Conservation (phyloP, 2,797 vertebrate species). For the Catharus ustulatus region DNA sequence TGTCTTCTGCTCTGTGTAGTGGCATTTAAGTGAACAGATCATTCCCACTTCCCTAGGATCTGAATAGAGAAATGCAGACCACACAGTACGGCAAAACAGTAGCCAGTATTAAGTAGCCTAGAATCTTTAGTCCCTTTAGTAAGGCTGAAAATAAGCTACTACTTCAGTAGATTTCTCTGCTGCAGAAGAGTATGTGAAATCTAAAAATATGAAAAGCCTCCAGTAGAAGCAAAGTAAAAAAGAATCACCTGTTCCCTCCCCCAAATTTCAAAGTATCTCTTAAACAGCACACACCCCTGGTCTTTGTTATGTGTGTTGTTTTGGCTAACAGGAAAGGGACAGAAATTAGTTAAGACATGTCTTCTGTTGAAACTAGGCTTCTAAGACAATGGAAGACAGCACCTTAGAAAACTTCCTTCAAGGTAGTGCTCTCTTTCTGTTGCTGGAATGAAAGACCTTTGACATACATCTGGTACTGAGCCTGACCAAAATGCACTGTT, state of each 20-base stretch:
- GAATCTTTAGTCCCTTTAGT: background rate
- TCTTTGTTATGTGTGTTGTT: background rate
- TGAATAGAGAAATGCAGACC: rapidly evolving
- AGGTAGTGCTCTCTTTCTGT: background rate
- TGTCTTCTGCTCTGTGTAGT: background rate
- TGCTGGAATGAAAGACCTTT: background rate
- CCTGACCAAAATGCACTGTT: background rate
- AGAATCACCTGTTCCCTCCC: background rate
- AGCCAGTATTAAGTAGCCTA: background rate
- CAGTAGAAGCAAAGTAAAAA: background rate
- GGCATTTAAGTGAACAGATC: background rate
- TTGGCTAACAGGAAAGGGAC: background rate
- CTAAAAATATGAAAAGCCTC: background rate
- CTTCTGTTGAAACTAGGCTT: background rate
- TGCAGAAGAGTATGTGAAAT: background rate
- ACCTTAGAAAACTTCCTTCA: background rate
- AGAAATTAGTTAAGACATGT: rapidly evolving
- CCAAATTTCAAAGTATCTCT: background rate
- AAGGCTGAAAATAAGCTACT: background rate
- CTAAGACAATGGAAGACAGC: background rate
- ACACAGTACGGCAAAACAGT: rapidly evolving
- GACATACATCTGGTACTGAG: background rate
- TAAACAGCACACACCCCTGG: background rate
- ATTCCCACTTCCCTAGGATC: background rate
- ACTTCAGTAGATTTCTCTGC: background rate